Percentiles rank a stretch among this genome's conserved stretches.
Evolutionary conservation across 2,797 vertebrate genomes (phyloP).

Genomic region (Cossypha niveicapilla): DNA sequence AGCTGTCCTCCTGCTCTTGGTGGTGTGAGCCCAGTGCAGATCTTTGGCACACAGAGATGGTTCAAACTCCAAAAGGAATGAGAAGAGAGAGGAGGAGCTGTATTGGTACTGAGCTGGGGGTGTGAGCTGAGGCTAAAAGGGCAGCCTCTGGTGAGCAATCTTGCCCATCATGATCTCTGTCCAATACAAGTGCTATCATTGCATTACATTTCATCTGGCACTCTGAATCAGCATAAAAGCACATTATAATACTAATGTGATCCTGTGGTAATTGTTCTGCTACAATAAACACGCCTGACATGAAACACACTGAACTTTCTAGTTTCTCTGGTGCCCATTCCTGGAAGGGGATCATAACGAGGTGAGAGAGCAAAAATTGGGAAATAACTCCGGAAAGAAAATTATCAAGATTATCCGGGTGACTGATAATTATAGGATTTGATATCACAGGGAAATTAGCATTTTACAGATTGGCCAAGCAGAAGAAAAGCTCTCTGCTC

Average conservation of each 20-base stretch:
- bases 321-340: background rate
- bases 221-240: background rate
- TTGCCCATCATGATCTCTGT: background rate
- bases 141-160: background rate
- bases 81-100: background rate
- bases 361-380: background rate
- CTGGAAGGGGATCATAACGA: background rate
- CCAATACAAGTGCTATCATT: background rate
- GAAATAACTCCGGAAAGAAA: background rate
- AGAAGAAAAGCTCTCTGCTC: background rate
- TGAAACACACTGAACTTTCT: background rate
- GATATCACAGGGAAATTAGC: background rate
- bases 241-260: background rate
- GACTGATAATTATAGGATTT: background rate
- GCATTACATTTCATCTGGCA: background rate
- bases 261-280: background rate
- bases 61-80: background rate
- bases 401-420: background rate
- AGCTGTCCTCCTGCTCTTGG: background rate
- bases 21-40: background rate
- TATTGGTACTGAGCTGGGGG: background rate
- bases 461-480: background rate
- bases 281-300: background rate
- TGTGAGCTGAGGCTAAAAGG: background rate
- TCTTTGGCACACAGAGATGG: fast-evolving